Evolutionary conservation across 2,797 vertebrate genomes (phyloP).

Genomic region (Sitta carolinensis): DNA sequence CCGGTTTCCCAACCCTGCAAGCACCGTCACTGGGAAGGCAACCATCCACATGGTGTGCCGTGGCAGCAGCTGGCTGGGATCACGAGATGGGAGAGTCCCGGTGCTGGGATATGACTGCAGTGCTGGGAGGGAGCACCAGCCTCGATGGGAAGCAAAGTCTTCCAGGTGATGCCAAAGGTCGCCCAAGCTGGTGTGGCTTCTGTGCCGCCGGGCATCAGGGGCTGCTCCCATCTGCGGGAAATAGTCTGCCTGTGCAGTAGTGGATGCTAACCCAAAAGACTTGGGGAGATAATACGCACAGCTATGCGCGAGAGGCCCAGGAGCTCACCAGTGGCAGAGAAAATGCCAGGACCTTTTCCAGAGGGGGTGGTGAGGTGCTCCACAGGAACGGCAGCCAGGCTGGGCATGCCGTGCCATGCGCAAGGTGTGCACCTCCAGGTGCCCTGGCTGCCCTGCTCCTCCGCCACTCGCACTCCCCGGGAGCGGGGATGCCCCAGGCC

Average conservation of each 20-base stretch:
- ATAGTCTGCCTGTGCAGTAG: neutral
- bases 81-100: neutral
- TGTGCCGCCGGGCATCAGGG: rapidly evolving
- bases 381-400: neutral
- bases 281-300: neutral
- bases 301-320: neutral
- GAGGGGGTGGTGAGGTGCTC: neutral
- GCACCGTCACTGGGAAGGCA: neutral
- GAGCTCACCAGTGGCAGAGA: neutral
- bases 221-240: neutral
- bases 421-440: neutral
- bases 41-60: neutral
- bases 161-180: neutral
- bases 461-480: neutral
- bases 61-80: neutral
- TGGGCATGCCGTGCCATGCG: neutral
- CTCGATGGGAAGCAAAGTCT: neutral
- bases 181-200: neutral
- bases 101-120: neutral
- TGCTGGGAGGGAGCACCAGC: neutral
- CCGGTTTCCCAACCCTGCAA: neutral
- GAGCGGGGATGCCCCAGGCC: neutral
- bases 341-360: neutral
- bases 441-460: neutral
- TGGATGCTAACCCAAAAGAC: neutral